phyloP scores from a whole-genome alignment of 2,888 invertebrate genomes.

The Meghimatium bilineatum region DNA sequence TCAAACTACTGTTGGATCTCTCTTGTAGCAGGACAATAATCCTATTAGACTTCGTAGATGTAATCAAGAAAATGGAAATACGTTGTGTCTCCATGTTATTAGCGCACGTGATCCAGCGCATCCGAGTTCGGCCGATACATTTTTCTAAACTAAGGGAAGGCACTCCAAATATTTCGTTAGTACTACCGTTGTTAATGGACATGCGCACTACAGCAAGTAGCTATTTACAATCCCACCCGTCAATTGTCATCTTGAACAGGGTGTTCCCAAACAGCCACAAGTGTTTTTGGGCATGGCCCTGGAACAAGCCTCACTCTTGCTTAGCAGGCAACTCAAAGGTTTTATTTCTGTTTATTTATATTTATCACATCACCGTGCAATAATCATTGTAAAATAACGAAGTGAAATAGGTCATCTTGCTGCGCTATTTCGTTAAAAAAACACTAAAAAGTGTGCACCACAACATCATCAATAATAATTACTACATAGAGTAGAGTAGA shows the following conservation, averaged over 20 bases:
- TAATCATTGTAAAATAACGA: not conserved
- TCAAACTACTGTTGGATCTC: no score
- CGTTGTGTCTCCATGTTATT: no score
- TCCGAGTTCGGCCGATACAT: not conserved
- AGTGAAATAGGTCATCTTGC: no score
- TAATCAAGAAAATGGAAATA: no score
- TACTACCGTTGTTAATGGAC: not conserved
- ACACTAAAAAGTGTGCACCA: no score
- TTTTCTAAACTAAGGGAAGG: not conserved
- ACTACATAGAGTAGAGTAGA: no score
- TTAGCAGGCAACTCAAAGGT: slow-evolving; percentile 70
- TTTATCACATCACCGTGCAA: not conserved
- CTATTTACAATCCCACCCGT: slow-evolving; percentile 36
- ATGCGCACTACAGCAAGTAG: slow-evolving; percentile 20
- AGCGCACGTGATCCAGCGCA: no score
- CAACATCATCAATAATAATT: no score
- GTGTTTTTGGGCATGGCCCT: slow-evolving; percentile 61
- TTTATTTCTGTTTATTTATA: not conserved
- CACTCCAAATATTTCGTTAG: not conserved
- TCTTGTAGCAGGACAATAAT: no score
- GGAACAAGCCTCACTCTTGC: slow-evolving; percentile 68
- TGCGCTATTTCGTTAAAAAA: no score
- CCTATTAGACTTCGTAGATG: no score
- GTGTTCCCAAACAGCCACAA: slow-evolving; percentile 9
- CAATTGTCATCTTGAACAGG: slow-evolving; percentile 15